Base-by-base conservation (phyloP, 2,888 invertebrate genomes). In the Lypha dubia region DNA sequence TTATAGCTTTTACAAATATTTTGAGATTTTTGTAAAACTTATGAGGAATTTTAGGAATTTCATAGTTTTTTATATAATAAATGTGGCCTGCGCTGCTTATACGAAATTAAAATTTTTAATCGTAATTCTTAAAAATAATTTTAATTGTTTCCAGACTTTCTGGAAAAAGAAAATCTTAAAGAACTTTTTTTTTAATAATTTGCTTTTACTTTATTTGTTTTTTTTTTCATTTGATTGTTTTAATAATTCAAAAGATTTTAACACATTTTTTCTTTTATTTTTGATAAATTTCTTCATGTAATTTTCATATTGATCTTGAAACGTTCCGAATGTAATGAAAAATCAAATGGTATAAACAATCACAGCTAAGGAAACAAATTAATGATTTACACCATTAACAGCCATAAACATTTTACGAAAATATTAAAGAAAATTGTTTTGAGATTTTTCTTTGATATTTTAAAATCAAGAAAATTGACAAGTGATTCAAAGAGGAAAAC, bases 281-380 rank as follows among this genome's bases (percentile, higher is more conserved):
- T 44, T 41, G 49, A 24, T 60, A 70, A 62, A 62, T 70, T 51
- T 38, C 56, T 22, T 63, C 63, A 17, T 70, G 15, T 44, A 22
- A 58, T 63, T 71, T 68, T 28, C 4, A 22, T 63, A 38, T 49
- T 81, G 81, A 81, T 70, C 81, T 75, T 81, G 81, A 81, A 75
- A 49, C 62, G 46, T 41, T 44, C 38, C 20, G 44, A n/a, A 35
- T 62, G 28, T 35, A 70, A 60, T 68, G 68, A 22, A 38, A 79
- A 63, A 56, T 46, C 1, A 49, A 28, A 8, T n/a, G n/a, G n/a
- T 20, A 13, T 44, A 65, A 41, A 41, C 24, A 35, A 35, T 44
- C 6, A 9, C n/a, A n/a, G n/a, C n/a, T n/a, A n/a, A n/a, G 35
- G 35, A 32, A 38, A 17, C 8, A 41, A 41, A 32, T 63, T 51